Base-by-base conservation (phyloP, 23 tunicate genomes). In the Ascidia mentula region DNA sequence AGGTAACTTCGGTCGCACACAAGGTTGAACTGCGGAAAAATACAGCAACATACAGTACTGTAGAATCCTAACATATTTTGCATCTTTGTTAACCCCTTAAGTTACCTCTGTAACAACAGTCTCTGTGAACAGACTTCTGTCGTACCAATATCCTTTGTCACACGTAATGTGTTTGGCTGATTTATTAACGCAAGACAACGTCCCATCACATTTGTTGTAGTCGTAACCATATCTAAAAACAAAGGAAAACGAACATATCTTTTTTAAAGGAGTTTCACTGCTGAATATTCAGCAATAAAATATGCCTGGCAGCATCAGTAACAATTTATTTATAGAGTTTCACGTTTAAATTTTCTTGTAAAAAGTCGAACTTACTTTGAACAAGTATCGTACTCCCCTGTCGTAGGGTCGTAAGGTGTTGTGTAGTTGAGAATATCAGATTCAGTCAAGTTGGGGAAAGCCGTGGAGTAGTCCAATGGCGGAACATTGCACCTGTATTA, bases 91-190 rank as follows among this genome's bases (percentile, higher is more conserved):
- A 38, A 4, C 6, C 2, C 26, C 34, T n/a, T n/a, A 15, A n/a
- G 1, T 32, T 38, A 88, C 92, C 82, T 88, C 87, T 33, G 92
- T 82, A 6, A 88, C 65, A 5, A 88, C 82, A 13, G 92, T 88
- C 82, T 88, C 78, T 17, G 78, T 88, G 70, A 88, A 88, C 31
- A 82, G 0, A 2, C 77, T 35, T 45, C 38, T 36, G 76, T 82
- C 82, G 69, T 81, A 82, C 28, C 76, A 28, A 45, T 82, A 88
- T 69, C 87, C 92, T 37, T 88, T 35, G 61, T 82, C 86, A 59
- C 92, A 88, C 6, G 42, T 38, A 13, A 88, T 77, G 7, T 60
- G 39, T 12, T 40, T n/a, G 32, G 35, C 31, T 0, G 92, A 69
- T 36, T 60, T 70, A 40, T 88, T 77, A 15, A 82, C 82, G 73